Conservation (phyloP, 1,140 invertebrate species). For the Eriocheir sinensis region DNA sequence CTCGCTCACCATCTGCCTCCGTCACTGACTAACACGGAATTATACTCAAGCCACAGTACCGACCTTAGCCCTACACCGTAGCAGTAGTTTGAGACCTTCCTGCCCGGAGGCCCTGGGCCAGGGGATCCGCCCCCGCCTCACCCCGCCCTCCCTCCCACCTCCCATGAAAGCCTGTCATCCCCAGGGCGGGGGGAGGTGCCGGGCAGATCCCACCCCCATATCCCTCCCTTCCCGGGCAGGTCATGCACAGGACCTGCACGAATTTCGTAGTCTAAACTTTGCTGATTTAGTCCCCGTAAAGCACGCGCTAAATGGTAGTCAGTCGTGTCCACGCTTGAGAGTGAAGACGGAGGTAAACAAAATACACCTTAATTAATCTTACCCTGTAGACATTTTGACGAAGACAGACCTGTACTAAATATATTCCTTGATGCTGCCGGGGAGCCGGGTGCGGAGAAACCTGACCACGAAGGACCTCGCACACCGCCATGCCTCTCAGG, state of each 20-base stretch:
- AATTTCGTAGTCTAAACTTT: constrained; percentile 22
- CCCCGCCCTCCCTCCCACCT: neutral
- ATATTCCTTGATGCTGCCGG: constrained; percentile 40
- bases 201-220: neutral
- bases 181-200: neutral
- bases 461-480: neutral
- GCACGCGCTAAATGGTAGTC: constrained; percentile 40
- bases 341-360: constrained; percentile 31
- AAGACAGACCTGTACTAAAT: constrained; percentile 42
- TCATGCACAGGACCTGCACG: constrained; percentile 10
- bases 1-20: constrained; percentile 45
- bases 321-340: constrained; percentile 26
- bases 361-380: constrained; percentile 36
- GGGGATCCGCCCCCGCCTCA: neutral
- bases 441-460: neutral
- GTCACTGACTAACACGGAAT: constrained; percentile 42
- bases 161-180: neutral
- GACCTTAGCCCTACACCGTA: constrained; percentile 48
- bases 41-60: constrained; percentile 43
- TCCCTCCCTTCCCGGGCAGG: neutral
- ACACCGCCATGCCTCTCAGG: neutral
- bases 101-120: constrained; percentile 15
- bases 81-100: constrained; percentile 44
- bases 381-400: neutral
- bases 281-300: constrained; percentile 32